phyloP scores from a whole-genome alignment of 1,140 invertebrate genomes.

The Potamilus streckersoni region DNA sequence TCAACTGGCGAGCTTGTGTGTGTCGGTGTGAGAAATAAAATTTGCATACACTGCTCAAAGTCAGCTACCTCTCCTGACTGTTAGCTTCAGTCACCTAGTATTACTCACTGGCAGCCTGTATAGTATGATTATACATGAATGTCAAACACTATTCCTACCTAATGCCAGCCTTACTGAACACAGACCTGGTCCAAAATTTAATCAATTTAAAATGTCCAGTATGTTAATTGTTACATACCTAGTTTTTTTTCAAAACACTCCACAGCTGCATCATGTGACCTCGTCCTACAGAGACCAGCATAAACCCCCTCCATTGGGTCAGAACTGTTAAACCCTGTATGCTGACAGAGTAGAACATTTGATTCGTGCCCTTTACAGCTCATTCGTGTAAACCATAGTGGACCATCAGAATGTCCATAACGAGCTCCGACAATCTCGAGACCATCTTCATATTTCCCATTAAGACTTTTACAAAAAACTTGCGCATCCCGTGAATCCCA shows the following conservation, averaged over 20 bases:
- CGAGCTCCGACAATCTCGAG: conserved; percentile 19
- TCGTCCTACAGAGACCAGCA: conserved; percentile 19
- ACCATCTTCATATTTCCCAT: conserved; percentile 12
- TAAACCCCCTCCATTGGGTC: conserved; percentile 24
- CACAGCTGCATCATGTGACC: conserved; percentile 24
- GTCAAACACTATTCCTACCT: too few species aligned
- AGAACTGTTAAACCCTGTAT: conserved; percentile 28
- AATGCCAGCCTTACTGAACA: too few species aligned
- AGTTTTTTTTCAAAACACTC: conserved; percentile 26
- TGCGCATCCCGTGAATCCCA: conserved; percentile 77
- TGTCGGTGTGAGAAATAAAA: too few species aligned
- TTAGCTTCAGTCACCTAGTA: too few species aligned
- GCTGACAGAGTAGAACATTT: conserved; percentile 19
- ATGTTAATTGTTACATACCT: conserved; percentile 9
- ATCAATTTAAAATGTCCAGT: too few species aligned
- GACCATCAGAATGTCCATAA: conserved; percentile 17
- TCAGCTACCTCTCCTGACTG: too few species aligned
- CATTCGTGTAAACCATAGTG: conserved; percentile 28
- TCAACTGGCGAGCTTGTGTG: too few species aligned
- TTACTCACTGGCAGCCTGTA: too few species aligned
- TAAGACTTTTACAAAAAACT: conserved; percentile 49
- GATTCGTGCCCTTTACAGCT: conserved; percentile 29
- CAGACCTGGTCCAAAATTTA: too few species aligned
- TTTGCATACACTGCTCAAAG: too few species aligned
- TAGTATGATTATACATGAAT: too few species aligned